A percentile compares a stretch with the other conserved stretches of the same genome.
Evolutionary conservation across 2,888 invertebrate genomes (phyloP).

Genomic region (Myopa tessellatipennis): DNA sequence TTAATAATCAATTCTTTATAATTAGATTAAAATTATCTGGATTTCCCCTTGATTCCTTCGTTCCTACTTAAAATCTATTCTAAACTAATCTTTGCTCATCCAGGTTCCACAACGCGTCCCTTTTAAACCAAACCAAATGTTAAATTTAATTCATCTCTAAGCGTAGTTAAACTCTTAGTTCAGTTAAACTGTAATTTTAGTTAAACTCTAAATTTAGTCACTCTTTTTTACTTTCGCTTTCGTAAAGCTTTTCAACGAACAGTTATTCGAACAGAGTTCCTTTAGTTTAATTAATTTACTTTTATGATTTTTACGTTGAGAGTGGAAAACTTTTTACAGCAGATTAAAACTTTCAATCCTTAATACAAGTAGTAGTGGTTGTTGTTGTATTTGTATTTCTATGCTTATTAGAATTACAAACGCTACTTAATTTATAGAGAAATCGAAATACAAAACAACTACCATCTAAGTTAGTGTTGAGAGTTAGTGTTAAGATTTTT

Average conservation of each 20-base stretch:
- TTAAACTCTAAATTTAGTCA: not conserved
- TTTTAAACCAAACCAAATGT: not conserved
- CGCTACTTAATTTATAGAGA: slow-evolving; percentile 25
- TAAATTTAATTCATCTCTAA: no score
- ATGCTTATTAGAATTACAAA: slow-evolving; percentile 6
- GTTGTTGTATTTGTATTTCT: not conserved
- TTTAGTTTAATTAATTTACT: no score
- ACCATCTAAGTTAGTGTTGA: slow-evolving; percentile 2
- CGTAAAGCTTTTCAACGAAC: no score
- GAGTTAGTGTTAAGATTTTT: slow-evolving; percentile 21
- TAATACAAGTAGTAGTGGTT: slow-evolving; percentile 6
- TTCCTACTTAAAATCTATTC: slow-evolving; percentile 21
- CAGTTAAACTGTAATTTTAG: no score
- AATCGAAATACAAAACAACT: slow-evolving; percentile 15
- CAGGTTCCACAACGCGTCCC: not conserved
- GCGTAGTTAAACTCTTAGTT: no score
- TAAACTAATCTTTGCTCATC: slow-evolving; percentile 5
- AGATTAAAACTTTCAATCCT: slow-evolving; percentile 3
- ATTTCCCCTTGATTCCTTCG: slow-evolving; percentile 26
- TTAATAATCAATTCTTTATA: slow-evolving; percentile 20
- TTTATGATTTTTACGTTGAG: not conserved
- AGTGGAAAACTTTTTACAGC: slow-evolving; percentile 33
- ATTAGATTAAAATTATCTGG: slow-evolving; percentile 24
- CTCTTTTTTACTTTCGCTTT: not conserved
- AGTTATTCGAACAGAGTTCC: no score